These are phyloP conservation scores for Agrilus planipennis DNA, from an alignment of 1,140 invertebrate species.

Conservation along the genomic window DNA sequence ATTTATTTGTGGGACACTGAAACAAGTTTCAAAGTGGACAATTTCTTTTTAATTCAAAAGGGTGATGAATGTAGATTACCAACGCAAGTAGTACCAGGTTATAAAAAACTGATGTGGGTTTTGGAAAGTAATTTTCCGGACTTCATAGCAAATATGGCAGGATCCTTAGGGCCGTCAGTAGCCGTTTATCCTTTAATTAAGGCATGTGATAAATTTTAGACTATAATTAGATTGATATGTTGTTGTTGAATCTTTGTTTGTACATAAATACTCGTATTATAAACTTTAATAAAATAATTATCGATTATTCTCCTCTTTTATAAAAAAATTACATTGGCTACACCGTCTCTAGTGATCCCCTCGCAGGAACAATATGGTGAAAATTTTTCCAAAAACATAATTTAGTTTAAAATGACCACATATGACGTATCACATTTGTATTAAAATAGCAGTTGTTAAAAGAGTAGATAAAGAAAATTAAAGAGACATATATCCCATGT, in stretches of 20 bases:
- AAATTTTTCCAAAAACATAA: too few species aligned
- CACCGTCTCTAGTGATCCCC: too few species aligned
- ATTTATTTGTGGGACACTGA: conserved; percentile 50
- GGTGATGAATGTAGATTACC: conserved; percentile 45
- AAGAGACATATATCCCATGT: too few species aligned
- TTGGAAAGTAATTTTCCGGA: conserved; percentile 54
- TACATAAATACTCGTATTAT: too few species aligned
- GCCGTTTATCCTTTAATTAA: conserved; percentile 30
- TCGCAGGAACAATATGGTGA: too few species aligned
- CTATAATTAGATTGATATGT: not conserved
- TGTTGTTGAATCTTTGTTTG: not conserved
- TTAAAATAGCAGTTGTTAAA: too few species aligned
- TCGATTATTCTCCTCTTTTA: too few species aligned
- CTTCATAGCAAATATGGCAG: conserved; percentile 43
- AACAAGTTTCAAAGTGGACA: conserved; percentile 39
- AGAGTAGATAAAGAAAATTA: too few species aligned
- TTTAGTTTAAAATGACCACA: too few species aligned
- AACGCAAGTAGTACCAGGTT: conserved; percentile 45
- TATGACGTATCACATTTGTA: too few species aligned
- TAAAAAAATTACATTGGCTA: too few species aligned
- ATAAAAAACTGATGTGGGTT: conserved; percentile 45
- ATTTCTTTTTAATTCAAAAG: conserved; percentile 44
- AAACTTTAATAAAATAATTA: too few species aligned
- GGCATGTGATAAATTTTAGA: conserved; percentile 19
- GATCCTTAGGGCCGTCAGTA: conserved; percentile 38